These are phyloP conservation scores for Liodrosophila aerea DNA, from an alignment of 2,888 invertebrate species.

Conservation along the genomic window DNA sequence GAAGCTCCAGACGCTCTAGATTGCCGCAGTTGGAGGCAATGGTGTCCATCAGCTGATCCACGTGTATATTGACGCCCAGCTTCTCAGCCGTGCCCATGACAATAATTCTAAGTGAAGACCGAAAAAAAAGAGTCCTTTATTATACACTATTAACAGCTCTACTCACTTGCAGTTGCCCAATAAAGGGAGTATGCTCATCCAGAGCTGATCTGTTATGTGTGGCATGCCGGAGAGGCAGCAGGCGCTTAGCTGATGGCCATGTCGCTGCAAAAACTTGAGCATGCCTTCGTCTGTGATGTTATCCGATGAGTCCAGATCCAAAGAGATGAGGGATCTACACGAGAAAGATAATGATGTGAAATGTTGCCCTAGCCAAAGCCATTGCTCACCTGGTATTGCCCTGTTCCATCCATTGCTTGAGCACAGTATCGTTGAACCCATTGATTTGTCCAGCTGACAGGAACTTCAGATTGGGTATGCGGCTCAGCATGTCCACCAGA, in stretches of 20 bases:
- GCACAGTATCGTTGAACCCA: constrained; percentile 96
- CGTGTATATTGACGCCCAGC: constrained; percentile 97
- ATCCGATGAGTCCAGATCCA: constrained; percentile 97
- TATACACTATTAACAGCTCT: neutral
- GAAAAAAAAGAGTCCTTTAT: neutral
- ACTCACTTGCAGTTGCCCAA: constrained; percentile 94
- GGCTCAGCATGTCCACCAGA: constrained; percentile 93
- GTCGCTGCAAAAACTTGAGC: constrained; percentile 94
- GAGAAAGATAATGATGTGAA: neutral
- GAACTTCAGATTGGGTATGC: constrained; percentile 93
- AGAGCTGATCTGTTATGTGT: constrained; percentile 98
- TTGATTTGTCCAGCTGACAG: constrained; percentile 98
- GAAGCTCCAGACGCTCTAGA: constrained; percentile 95
- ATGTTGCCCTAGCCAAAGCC: neutral
- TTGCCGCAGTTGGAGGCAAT: constrained; percentile 95
- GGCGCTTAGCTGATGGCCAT: constrained; percentile 94
- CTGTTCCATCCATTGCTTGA: constrained; percentile 94
- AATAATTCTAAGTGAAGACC: constrained; percentile 88
- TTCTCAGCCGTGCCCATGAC: constrained; percentile 99
- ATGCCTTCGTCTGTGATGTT: constrained; percentile 96
- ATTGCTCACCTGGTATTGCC: constrained; percentile 87
- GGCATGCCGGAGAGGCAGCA: constrained; percentile 97
- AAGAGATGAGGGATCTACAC: constrained; percentile 88
- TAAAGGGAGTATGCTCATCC: constrained; percentile 96
- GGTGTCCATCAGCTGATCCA: constrained; percentile 98